These are phyloP conservation scores for Scatophagus argus DNA, from an alignment of 2,113 vertebrate species.

Conservation along the genomic window DNA sequence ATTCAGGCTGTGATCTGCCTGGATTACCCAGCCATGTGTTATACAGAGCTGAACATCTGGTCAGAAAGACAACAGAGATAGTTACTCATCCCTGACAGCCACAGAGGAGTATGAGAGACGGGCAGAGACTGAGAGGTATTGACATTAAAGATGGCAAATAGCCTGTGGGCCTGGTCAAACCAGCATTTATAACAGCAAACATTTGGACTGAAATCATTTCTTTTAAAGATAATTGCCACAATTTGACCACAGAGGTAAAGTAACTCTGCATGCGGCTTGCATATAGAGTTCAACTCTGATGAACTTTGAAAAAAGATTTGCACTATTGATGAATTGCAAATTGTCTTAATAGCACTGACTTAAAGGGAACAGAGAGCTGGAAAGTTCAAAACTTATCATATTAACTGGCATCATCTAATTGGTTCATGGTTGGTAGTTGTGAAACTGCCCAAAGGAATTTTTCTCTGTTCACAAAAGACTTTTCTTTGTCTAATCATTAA, in stretches of 20 bases:
- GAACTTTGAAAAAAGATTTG: not conserved
- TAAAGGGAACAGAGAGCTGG: not conserved
- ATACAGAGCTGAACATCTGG: slow-evolving; percentile 66
- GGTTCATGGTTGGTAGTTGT: too few species aligned
- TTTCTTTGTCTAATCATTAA: too few species aligned
- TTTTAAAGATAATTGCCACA: not conserved
- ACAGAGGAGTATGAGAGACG: not conserved
- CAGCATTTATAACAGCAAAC: slow-evolving; percentile 3
- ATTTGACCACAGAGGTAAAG: not conserved
- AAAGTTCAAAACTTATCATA: not conserved
- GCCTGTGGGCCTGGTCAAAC: not conserved
- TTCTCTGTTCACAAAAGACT: too few species aligned
- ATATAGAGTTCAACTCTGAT: not conserved
- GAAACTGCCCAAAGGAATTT: too few species aligned
- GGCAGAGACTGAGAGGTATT: not conserved
- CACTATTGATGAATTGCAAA: not conserved
- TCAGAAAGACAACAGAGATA: slow-evolving; percentile 47
- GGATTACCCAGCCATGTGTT: slow-evolving; percentile 35
- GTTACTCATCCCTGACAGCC: slow-evolving; percentile 49
- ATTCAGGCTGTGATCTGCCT: slow-evolving; percentile 12
- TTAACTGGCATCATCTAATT: not conserved
- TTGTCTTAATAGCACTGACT: not conserved
- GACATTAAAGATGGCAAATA: not conserved
- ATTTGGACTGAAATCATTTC: not conserved
- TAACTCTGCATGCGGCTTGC: not conserved